Conservation (phyloP, 2,797 vertebrate genomes). For the Onychomys leucogaster region DNA sequence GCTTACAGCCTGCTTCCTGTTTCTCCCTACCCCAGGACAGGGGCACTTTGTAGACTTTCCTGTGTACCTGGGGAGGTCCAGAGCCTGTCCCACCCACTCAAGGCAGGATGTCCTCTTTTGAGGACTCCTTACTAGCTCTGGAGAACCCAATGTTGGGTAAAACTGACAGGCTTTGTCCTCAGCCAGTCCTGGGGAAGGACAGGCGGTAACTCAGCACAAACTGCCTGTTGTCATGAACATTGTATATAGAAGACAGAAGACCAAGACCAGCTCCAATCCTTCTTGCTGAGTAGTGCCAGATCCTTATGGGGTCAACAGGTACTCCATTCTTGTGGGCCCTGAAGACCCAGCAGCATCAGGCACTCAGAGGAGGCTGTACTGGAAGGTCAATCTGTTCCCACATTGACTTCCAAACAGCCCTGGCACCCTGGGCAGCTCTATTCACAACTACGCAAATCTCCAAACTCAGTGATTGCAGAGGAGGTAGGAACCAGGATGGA, state of each 20-base stretch:
- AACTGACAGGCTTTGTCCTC: neutral
- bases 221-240: too few relatives aligned
- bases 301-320: neutral
- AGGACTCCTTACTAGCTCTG: neutral
- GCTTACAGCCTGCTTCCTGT: neutral
- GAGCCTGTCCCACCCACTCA: neutral
- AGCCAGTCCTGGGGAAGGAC: neutral
- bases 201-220: neutral
- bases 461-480: neutral
- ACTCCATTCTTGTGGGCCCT: neutral
- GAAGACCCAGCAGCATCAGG: neutral
- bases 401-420: accelerated
- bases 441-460: neutral
- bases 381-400: neutral
- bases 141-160: neutral
- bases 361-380: neutral
- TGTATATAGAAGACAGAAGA: neutral
- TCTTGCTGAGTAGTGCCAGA: neutral
- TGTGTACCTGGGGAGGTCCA: neutral
- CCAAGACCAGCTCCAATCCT: neutral
- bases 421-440: neutral
- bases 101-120: neutral
- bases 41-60: neutral
- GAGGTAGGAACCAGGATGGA: neutral
- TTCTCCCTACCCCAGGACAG: neutral